phyloP scores from a whole-genome alignment of 1,140 invertebrate species.

The Yoshiicerus persimilis region DNA sequence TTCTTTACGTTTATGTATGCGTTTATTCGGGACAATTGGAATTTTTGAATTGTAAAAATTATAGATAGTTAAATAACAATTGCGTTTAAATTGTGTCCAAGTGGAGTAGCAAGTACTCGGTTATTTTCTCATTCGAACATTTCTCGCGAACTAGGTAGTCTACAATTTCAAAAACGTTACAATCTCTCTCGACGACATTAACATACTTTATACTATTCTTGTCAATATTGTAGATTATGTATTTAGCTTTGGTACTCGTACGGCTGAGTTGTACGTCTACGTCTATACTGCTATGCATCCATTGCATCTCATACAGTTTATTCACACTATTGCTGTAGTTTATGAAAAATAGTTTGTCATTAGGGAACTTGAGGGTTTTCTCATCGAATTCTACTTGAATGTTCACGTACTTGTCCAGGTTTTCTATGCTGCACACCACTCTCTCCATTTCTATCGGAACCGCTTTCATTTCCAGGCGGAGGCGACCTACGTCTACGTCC shows the following conservation, averaged over 20 bases:
- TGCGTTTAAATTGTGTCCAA: conserved; percentile 22
- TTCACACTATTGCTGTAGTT: conserved; percentile 9
- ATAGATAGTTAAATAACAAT: conserved; percentile 19
- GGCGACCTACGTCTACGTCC: conserved; percentile 31
- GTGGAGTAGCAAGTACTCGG: conserved; percentile 17
- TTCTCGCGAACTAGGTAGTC: conserved; percentile 11
- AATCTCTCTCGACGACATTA: conserved; percentile 14
- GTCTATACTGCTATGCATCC: conserved; percentile 11
- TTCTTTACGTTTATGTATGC: conserved; percentile 22
- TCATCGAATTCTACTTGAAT: neutral
- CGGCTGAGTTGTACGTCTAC: neutral
- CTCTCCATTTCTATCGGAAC: neutral
- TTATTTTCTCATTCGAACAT: conserved; percentile 21
- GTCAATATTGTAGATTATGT: conserved; percentile 32
- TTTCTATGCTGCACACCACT: conserved; percentile 19
- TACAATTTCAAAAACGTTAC: conserved; percentile 15
- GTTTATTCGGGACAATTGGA: conserved; percentile 19
- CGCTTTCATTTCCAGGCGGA: neutral
- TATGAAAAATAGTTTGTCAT: neutral
- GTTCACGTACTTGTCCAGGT: neutral
- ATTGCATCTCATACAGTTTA: conserved; percentile 18
- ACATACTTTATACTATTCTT: conserved; percentile 32
- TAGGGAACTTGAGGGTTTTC: neutral
- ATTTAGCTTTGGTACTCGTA: conserved; percentile 7
- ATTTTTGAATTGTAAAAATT: conserved; percentile 22